Evolutionary conservation across 2,113 vertebrate species (phyloP).

Genomic region (Pristiophorus japonicus): DNA sequence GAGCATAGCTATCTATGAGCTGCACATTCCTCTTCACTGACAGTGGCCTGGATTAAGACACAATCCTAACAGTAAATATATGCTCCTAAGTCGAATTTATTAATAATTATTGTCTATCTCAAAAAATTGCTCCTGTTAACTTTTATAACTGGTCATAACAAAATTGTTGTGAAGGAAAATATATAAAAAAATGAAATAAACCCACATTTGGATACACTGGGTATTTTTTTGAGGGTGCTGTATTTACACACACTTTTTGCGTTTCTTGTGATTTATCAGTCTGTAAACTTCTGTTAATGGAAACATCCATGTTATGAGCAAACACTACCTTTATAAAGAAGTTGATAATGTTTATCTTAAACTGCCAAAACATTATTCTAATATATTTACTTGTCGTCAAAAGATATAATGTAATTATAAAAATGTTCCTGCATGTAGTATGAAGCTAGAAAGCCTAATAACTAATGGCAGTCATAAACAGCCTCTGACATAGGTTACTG

Average conservation of each 20-base stretch:
- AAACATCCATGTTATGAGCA: not conserved
- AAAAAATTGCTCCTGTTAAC: not conserved
- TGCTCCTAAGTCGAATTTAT: constrained; percentile 35
- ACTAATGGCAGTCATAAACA: not conserved
- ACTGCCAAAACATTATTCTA: too few relatives aligned
- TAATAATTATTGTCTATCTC: not conserved
- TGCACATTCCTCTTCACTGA: not conserved
- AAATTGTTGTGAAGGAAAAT: not conserved
- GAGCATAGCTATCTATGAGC: not conserved
- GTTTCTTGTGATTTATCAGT: not conserved
- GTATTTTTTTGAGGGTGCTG: not conserved
- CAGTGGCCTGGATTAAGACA: not conserved
- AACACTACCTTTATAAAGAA: not conserved
- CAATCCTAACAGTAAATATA: not conserved
- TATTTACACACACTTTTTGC: not conserved
- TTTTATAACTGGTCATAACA: not conserved
- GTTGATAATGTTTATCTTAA: not conserved
- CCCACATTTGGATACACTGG: not conserved
- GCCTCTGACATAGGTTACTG: not conserved
- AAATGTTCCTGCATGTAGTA: not conserved
- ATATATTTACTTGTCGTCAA: too few relatives aligned
- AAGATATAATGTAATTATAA: not conserved
- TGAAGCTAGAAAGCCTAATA: not conserved
- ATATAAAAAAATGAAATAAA: not conserved
- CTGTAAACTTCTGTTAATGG: not conserved